These are phyloP conservation scores for Phortica magna DNA, from an alignment of 2,888 invertebrate genomes.

Conservation along the genomic window DNA sequence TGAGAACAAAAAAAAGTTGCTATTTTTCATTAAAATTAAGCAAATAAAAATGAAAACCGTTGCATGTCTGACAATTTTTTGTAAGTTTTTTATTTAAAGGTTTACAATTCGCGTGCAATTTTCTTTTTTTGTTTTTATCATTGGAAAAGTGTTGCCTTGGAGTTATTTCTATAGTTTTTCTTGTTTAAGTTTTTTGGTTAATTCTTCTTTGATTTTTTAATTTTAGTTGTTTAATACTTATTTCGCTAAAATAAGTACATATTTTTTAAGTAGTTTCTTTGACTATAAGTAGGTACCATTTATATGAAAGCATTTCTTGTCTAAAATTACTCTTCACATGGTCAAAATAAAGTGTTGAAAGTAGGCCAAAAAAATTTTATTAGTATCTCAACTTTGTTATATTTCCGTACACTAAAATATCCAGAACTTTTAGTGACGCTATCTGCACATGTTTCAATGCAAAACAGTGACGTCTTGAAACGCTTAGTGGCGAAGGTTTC, in stretches of 20 bases:
- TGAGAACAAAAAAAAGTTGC: conserved; percentile 39
- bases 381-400: too few relatives aligned
- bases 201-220: neutral
- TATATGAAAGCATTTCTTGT: too few relatives aligned
- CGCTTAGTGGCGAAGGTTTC: too few relatives aligned
- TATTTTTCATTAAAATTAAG: conserved; percentile 64
- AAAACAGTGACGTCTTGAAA: too few relatives aligned
- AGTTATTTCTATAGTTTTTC: conserved; percentile 47
- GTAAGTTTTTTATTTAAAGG: neutral
- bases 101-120: neutral
- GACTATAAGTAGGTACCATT: too few relatives aligned
- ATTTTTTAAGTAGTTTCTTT: too few relatives aligned
- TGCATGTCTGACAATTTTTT: conserved; percentile 55
- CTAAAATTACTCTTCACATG: too few relatives aligned
- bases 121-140: conserved; percentile 30
- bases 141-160: conserved; percentile 42
- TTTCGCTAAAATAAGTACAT: neutral
- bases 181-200: conserved; percentile 43
- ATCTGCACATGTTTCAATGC: neutral
- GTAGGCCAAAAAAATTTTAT: too few relatives aligned
- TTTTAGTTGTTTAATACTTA: conserved; percentile 54
- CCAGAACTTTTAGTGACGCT: neutral
- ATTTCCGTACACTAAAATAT: neutral
- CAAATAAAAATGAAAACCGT: conserved; percentile 28
- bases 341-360: too few relatives aligned